These are phyloP conservation scores for Dreissena rostriformis DNA, from an alignment of 1,140 invertebrate species.

Conservation along the genomic window DNA sequence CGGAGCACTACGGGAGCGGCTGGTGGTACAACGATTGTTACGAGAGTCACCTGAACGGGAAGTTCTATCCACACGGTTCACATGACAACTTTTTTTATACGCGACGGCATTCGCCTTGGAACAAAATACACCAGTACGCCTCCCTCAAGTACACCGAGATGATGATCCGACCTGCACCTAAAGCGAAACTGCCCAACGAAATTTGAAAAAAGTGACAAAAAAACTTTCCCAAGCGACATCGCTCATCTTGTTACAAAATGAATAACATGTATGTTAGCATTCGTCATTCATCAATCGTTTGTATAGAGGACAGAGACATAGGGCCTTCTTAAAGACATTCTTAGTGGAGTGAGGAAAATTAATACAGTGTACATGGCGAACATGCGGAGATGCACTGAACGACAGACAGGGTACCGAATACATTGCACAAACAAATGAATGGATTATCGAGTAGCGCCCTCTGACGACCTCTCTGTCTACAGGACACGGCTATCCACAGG, in stretches of 20 bases:
- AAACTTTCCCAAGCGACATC: not conserved
- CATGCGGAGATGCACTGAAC: too few relatives aligned
- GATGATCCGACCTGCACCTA: constrained; percentile 75
- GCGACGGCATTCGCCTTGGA: constrained; percentile 81
- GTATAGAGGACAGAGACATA: too few relatives aligned
- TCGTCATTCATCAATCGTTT: not conserved
- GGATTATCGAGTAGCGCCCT: too few relatives aligned
- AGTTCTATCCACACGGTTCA: constrained; percentile 84
- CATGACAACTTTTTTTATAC: constrained; percentile 78
- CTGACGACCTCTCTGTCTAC: too few relatives aligned
- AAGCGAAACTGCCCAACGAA: constrained; percentile 58
- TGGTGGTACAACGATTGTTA: constrained; percentile 91
- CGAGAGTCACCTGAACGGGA: constrained; percentile 95
- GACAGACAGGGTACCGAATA: too few relatives aligned
- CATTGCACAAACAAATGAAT: too few relatives aligned
- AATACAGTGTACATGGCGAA: too few relatives aligned
- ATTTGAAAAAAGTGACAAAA: constrained; percentile 47
- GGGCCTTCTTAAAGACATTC: too few relatives aligned
- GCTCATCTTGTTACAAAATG: not conserved
- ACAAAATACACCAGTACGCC: constrained; percentile 77
- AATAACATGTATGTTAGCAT: not conserved
- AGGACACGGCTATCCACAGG: too few relatives aligned
- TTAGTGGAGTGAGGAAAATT: too few relatives aligned
- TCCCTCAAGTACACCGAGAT: constrained; percentile 78
- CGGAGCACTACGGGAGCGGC: constrained; percentile 82